Evolutionary conservation across 2,797 vertebrate genomes (phyloP).

Genomic region (Kryptopterus vitreolus): DNA sequence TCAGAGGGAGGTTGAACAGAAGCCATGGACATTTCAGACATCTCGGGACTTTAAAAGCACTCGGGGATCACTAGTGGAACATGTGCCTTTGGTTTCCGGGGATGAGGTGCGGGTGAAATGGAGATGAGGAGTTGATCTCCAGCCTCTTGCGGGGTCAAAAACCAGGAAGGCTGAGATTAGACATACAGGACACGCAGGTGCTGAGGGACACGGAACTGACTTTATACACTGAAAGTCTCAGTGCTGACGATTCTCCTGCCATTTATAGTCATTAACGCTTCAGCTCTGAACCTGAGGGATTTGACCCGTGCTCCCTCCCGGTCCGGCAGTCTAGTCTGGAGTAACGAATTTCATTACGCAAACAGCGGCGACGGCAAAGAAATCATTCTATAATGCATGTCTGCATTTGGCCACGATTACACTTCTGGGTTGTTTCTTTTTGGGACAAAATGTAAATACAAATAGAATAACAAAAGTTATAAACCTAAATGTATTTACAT

Average conservation of each 20-base stretch:
- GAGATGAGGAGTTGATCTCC: constrained; percentile 18
- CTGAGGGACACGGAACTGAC: constrained; percentile 12
- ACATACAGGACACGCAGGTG: constrained; percentile 29
- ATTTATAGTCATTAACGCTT: constrained; percentile 23
- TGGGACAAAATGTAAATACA: too few relatives aligned
- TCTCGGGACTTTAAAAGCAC: constrained; percentile 27
- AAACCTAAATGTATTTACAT: too few relatives aligned
- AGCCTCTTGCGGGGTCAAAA: constrained; percentile 27
- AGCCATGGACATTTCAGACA: constrained; percentile 21
- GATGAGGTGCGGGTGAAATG: constrained; percentile 42
- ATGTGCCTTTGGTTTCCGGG: constrained; percentile 37
- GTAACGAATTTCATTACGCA: too few relatives aligned
- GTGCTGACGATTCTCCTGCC: constrained; percentile 27
- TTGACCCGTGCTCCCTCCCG: background rate
- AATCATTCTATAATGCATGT: background rate
- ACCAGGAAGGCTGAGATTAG: constrained; percentile 27
- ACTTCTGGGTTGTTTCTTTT: background rate
- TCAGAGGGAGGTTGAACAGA: constrained; percentile 22
- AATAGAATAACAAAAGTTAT: too few relatives aligned
- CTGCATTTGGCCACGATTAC: background rate
- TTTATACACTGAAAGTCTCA: background rate
- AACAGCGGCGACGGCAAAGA: too few relatives aligned
- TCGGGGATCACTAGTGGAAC: constrained; percentile 14
- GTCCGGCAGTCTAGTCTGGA: background rate
- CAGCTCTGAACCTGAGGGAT: constrained; percentile 7